phyloP scores from a whole-genome alignment of 1,140 invertebrate species.

The Drosophila lacteicornis region DNA sequence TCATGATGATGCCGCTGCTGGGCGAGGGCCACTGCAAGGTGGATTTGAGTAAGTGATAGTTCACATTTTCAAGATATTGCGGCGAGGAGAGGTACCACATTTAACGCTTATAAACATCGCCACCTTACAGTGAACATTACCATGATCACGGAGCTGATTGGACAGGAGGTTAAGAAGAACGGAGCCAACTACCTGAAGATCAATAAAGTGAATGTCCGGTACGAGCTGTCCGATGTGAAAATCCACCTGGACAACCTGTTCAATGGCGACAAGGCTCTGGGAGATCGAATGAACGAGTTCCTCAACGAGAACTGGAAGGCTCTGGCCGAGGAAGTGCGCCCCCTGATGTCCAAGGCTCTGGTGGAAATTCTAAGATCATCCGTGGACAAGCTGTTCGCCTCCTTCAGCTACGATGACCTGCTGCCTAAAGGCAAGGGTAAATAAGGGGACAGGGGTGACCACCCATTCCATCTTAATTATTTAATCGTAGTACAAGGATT shows the following conservation, averaged over 20 bases:
- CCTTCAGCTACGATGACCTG: slow-evolving; percentile 77
- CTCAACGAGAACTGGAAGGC: slow-evolving; percentile 88
- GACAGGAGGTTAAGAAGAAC: slow-evolving; percentile 86
- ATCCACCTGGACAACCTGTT: slow-evolving; percentile 89
- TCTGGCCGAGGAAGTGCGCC: slow-evolving; percentile 87
- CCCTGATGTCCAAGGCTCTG: slow-evolving; percentile 86
- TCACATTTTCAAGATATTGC: not conserved
- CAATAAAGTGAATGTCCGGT: slow-evolving; percentile 87
- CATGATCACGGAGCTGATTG: slow-evolving; percentile 86
- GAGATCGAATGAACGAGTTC: slow-evolving; percentile 87
- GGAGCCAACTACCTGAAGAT: slow-evolving; percentile 86
- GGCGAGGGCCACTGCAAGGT: slow-evolving; percentile 86
- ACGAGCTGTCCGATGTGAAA: slow-evolving; percentile 87
- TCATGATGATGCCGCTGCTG: slow-evolving; percentile 88
- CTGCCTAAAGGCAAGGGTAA: slow-evolving; percentile 47
- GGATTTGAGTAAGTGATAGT: slow-evolving; percentile 86
- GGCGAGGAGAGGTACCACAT: not conserved
- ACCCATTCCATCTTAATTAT: slow-evolving; percentile 31
- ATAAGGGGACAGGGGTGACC: not conserved
- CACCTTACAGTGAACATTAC: slow-evolving; percentile 87
- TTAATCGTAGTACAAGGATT: slow-evolving; percentile 47
- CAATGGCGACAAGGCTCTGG: slow-evolving; percentile 88
- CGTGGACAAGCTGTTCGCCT: slow-evolving; percentile 85
- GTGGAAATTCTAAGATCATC: slow-evolving; percentile 86
- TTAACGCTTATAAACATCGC: not conserved